Base-by-base conservation (phyloP, 2,888 invertebrate species). In the Aphodius granarius region DNA sequence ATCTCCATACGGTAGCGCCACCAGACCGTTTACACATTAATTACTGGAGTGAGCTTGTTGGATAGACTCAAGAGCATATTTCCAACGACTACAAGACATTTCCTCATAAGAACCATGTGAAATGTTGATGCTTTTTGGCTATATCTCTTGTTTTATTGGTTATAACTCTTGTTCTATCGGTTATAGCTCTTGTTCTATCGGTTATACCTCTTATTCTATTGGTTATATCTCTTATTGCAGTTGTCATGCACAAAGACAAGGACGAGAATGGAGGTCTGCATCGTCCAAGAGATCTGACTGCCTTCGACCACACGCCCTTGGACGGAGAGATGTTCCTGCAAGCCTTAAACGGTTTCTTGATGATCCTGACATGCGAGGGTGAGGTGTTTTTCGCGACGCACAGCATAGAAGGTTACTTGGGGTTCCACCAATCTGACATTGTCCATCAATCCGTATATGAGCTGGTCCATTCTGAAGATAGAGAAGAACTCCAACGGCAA, bases 371-470 rank as follows among this genome's bases (percentile, higher is more conserved):
- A 81, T 98, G 98, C 89, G 98, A 99, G 87, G 99, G 99, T 79
- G 99, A 99, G 89, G 98, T 99, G 72, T 99, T 99, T 91, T 99
- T 98, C 90, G 98, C 98, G 77, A 98, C 99, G 79, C 97, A 99
- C 91, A 98, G 98, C 89, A 99, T 99, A 87, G 99, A 99, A 90
- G 98, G 97, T 88, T 99, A 98, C 90, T 92, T 99, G 86, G 99
- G 99, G 88, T 99, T 99, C 91, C 99, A 99, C 91, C 99, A 99
- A 98, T 99, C 99, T 82, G 99, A 99, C 88, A 98, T 99, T 83
- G 97, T 99, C 77, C 99, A 99, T 88, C 99, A 99, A 87, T 97
- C 98, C 80, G 98, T 99, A 73, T 98, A 98, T 91, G 99, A 99
- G 88, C 89, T 99, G 86, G 98, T 99, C 78, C 99, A 99, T 88